These are phyloP conservation scores for Magallana ariakensis DNA, from an alignment of 1,140 invertebrate species.

Conservation along the genomic window DNA sequence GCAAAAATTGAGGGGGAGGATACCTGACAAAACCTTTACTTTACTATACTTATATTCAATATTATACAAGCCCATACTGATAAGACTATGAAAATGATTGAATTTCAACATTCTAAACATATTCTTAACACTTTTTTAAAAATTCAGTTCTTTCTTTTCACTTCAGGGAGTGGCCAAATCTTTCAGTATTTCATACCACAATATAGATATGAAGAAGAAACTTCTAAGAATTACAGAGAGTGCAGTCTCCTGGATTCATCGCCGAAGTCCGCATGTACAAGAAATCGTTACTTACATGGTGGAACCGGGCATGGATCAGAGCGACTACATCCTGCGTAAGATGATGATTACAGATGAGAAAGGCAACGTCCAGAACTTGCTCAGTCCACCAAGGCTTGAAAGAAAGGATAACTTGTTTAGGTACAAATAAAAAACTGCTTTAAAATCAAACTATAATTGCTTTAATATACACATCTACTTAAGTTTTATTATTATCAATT, in stretches of 20 bases:
- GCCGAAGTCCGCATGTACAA: conserved; percentile 73
- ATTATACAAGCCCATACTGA: too few relatives aligned
- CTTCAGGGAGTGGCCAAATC: conserved; percentile 76
- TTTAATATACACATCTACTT: too few relatives aligned
- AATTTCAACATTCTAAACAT: too few relatives aligned
- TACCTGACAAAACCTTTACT: too few relatives aligned
- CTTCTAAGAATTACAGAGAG: conserved; percentile 76
- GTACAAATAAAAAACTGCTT: too few relatives aligned
- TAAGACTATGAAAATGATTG: too few relatives aligned
- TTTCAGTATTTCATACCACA: conserved; percentile 79
- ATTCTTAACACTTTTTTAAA: too few relatives aligned
- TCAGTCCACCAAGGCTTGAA: conserved; percentile 74
- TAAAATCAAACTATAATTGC: too few relatives aligned
- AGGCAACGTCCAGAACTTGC: conserved; percentile 64
- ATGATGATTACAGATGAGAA: conserved; percentile 76
- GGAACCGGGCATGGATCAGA: conserved; percentile 69
- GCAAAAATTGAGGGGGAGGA: too few relatives aligned
- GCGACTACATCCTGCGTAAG: conserved; percentile 75
- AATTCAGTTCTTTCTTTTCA: background rate
- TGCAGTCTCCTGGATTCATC: conserved; percentile 78
- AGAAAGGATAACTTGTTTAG: conserved; percentile 79
- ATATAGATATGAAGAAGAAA: conserved; percentile 76
- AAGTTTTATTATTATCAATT: too few relatives aligned
- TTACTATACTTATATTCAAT: too few relatives aligned
- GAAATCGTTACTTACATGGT: conserved; percentile 78